phyloP scores from a whole-genome alignment of 2,888 invertebrate genomes.

The Syrista parreyssii region DNA sequence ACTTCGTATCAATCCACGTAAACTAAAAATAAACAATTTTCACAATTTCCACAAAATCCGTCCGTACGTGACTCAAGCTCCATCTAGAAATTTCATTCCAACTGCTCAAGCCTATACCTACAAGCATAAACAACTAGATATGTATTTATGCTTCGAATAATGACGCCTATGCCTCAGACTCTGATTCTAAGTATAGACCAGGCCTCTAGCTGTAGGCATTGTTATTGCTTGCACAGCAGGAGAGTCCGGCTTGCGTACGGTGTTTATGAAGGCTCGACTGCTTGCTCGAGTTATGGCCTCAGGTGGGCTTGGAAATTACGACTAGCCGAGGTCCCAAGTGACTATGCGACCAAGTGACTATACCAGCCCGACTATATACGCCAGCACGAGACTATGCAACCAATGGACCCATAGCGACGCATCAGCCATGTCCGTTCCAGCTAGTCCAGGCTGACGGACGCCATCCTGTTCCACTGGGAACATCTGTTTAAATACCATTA shows the following conservation, averaged over 20 bases:
- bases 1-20: background rate
- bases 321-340: constrained; percentile 42
- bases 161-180: background rate
- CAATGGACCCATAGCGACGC: background rate
- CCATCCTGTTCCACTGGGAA: background rate
- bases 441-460: background rate
- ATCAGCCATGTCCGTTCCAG: background rate
- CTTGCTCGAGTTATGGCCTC: constrained; percentile 53
- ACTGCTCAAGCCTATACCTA: background rate
- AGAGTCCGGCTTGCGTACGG: constrained; percentile 45
- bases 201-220: constrained; percentile 50
- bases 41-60: background rate
- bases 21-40: background rate
- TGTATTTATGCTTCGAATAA: background rate
- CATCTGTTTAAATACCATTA: constrained; percentile 37
- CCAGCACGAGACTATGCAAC: background rate
- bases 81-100: background rate
- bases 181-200: constrained; percentile 47
- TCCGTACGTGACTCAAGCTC: background rate
- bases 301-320: constrained; percentile 52
- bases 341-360: constrained; percentile 28
- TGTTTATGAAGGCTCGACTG: constrained; percentile 55
- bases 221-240: constrained; percentile 57
- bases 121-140: background rate
- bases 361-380: constrained; percentile 10